These are phyloP conservation scores for Tetrao urogallus DNA, from an alignment of 2,113 vertebrate genomes.

Conservation along the genomic window DNA sequence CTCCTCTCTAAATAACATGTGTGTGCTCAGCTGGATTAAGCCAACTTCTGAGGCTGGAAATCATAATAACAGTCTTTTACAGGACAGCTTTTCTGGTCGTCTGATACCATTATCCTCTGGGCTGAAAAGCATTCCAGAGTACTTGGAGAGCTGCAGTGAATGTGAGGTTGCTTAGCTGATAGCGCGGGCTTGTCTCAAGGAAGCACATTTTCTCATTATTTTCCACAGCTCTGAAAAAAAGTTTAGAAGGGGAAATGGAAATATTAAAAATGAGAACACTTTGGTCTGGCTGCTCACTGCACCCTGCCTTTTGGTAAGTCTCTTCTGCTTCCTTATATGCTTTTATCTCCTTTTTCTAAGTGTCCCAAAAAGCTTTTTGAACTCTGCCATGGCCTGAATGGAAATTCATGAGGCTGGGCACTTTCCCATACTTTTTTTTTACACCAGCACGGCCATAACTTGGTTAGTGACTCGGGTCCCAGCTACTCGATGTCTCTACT, in stretches of 20 bases:
- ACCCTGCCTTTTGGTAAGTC: not conserved
- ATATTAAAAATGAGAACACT: conserved; percentile 50
- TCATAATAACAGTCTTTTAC: conserved; percentile 67
- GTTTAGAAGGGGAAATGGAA: conserved; percentile 33
- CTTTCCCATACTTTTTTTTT: not conserved
- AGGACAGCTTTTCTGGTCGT: conserved; percentile 56
- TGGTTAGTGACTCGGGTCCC: not conserved
- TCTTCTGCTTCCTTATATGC: not conserved
- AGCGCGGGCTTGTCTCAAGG: conserved; percentile 45
- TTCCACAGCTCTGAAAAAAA: not conserved
- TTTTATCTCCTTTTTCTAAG: conserved; percentile 45
- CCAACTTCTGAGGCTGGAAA: conserved; percentile 61
- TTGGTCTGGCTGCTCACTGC: not conserved
- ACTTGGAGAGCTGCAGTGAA: conserved; percentile 41
- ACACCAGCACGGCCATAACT: not conserved
- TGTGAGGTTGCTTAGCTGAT: conserved; percentile 55
- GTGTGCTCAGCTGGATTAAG: conserved; percentile 72
- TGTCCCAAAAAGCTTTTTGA: not conserved
- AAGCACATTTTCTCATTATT: conserved; percentile 53
- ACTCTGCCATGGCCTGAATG: not conserved
- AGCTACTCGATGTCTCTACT: not conserved
- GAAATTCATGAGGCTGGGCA: not conserved
- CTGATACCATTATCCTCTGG: conserved; percentile 62
- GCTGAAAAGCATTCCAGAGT: conserved; percentile 66
- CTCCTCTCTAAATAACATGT: conserved; percentile 60